These are phyloP conservation scores for Neostethus bicornis DNA, from an alignment of 2,797 vertebrate species.

Conservation along the genomic window DNA sequence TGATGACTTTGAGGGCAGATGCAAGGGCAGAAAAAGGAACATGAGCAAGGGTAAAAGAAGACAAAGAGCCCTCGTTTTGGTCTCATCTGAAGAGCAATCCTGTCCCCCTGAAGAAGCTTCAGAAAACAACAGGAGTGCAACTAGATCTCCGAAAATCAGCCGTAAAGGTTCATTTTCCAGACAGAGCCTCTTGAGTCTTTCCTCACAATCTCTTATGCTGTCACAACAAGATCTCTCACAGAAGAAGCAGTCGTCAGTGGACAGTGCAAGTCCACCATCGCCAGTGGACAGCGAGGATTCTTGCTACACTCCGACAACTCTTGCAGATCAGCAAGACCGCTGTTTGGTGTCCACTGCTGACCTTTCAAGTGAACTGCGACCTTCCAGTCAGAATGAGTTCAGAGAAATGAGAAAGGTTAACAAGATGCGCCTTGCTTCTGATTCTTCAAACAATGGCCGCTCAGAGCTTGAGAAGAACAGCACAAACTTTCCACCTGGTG, in stretches of 20 bases:
- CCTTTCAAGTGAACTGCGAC: slow-evolving; percentile 57
- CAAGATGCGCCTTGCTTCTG: slow-evolving; percentile 60
- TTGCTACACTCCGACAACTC: slow-evolving; percentile 69
- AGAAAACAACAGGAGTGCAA: slow-evolving; percentile 16
- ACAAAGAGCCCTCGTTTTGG: slow-evolving; percentile 64
- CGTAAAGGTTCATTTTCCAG: slow-evolving; percentile 50
- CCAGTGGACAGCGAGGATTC: slow-evolving; percentile 79
- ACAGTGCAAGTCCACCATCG: slow-evolving; percentile 70
- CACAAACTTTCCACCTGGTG: slow-evolving; percentile 12
- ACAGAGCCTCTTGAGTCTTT: slow-evolving; percentile 61
- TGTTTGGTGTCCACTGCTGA: slow-evolving; percentile 71
- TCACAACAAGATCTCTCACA: slow-evolving; percentile 49
- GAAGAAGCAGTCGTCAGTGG: slow-evolving; percentile 62
- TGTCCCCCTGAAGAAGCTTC: slow-evolving; percentile 61
- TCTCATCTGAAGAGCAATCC: slow-evolving; percentile 70
- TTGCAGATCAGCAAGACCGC: slow-evolving; percentile 51
- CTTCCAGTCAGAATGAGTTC: slow-evolving; percentile 41
- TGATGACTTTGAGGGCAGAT: slow-evolving; percentile 62
- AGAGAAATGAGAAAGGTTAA: slow-evolving; percentile 60
- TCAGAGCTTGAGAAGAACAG: slow-evolving; percentile 24
- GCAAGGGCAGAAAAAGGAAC: slow-evolving; percentile 40
- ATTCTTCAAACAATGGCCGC: slow-evolving; percentile 30
- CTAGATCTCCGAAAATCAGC: slow-evolving; percentile 36
- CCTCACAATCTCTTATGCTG: slow-evolving; percentile 37
- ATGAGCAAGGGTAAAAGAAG: slow-evolving; percentile 59